Evolutionary conservation across 2,888 invertebrate species (phyloP), one percentile per base, ranked within the genome.

Genomic region (Camponotus fellah): DNA sequence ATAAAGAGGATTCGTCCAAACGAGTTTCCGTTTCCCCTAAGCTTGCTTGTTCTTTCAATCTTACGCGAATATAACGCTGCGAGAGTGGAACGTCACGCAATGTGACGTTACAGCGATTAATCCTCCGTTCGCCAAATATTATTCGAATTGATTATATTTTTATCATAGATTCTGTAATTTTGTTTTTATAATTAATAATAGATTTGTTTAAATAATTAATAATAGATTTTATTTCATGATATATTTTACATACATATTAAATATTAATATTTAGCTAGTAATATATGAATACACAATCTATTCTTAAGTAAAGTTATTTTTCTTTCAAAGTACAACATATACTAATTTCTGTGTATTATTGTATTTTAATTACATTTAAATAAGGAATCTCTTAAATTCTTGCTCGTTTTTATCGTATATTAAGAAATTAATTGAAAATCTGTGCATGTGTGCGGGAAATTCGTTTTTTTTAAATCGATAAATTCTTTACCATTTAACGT

Each of bases 1-100:
- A 86, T 90, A 90, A 92, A 92, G 89, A 89, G 86, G 84, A 88
- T 87, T 87, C 80, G 40, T 14, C n/a, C 9, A 79, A 74, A 34
- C 32, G 32, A 21, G 6, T 65, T 74, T 66, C 60, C 80, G 79
- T 65, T 69, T 79, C 84, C 80, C 69, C 75, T 86, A 87, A 86
- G 84, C 72, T 86, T 69, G 58, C 17, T 62, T 43, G 49, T 17
- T 49, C 17, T 6, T 2, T 6, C 6, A 49, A n/a, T 49, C 17
- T 49, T 49, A 17, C 17, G 17, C 49, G 49, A 12, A 49, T 6
- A 49, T 17, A n/a, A 17, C 8, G 6, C 49, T 49, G 2, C 4
- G 46, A 46, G 5, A 46, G 46, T 5, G 46, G 1, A 17, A 46
- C 14, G 14, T 40, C 40, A 40, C 5, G 5, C 5, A 46, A 46